Evolutionary conservation across 2,113 vertebrate genomes (phyloP).

Genomic region (Aepyceros melampus): DNA sequence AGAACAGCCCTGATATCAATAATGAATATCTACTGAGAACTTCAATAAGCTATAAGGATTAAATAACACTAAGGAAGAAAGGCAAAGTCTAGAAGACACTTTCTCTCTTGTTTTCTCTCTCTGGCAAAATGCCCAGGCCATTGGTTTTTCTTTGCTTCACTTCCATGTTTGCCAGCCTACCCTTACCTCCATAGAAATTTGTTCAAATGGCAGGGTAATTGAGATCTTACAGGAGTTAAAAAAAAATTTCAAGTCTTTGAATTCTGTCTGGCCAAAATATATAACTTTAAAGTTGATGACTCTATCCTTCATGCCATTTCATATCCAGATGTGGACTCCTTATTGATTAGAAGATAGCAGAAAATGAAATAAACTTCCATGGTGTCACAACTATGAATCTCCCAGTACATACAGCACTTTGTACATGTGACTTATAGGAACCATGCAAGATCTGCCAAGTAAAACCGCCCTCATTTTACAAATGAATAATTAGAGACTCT

Average conservation of each 20-base stretch:
- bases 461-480: neutral
- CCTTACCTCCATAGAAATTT: neutral
- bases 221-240: neutral
- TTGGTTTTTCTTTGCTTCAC: neutral
- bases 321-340: neutral
- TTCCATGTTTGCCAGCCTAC: neutral
- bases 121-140: neutral
- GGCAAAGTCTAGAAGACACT: neutral
- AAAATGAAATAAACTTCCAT: constrained; percentile 17
- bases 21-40: constrained; percentile 20
- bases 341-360: constrained; percentile 22
- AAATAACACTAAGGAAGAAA: constrained; percentile 17
- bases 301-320: neutral
- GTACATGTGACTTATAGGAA: neutral
- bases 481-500: neutral
- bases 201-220: neutral
- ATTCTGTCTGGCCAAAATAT: neutral
- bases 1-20: constrained; percentile 36
- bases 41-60: neutral
- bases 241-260: neutral
- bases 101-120: neutral
- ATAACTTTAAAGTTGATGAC: neutral
- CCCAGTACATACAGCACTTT: neutral
- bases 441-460: neutral
- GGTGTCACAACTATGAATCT: neutral